Evolutionary conservation across 2,888 invertebrate species (phyloP), one percentile per base, ranked within the genome.

Genomic region (Drosophila histrio): DNA sequence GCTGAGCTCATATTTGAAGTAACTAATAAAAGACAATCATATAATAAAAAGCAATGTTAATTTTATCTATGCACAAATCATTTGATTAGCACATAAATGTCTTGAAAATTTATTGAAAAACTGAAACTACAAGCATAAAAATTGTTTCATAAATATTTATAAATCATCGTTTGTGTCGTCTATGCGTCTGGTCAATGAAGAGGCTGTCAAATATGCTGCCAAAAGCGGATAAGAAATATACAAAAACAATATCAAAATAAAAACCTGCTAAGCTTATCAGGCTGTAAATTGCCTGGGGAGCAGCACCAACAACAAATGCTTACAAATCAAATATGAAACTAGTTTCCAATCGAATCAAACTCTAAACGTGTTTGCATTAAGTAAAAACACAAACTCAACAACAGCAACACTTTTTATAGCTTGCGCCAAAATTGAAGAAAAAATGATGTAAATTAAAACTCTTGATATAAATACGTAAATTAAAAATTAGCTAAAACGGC

Each of bases 71-170:
- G 60, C 72, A 62, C 75, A 72, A 77, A 79, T 79, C 77, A 68
- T 74, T 77, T 71, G 74, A 74, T 68, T 66, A 68, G 46, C 74
- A 65, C 67, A 80, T 76, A 73, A 76, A 80, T 70, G 73, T 67
- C 56, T 61, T 47, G 9, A 28, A 56, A 32, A 38, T 53, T 57
- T 62, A 49, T 54, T 44, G 53, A 60, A 49, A 24, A 32, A 47
- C 54, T 53, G 69, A 58, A 46, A 52, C 43, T 38, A 19, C 50
- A 74, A 36, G 47, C 77, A 82, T 81, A 77, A 81, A 77, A 79
- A 75, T 58, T 63, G 58, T 67, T 84, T 81, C 66, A 79, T 84
- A 83, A 79, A 82, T 84, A 81, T 82, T 82, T 79, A 83, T 71
- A 80, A 74, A 68, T 73, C 68, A 54, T 70, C 59, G 72, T 22